Evolutionary conservation across 2,888 invertebrate genomes (phyloP), one percentile per base, ranked within the genome.

Genomic region (Diloba caeruleocephala): DNA sequence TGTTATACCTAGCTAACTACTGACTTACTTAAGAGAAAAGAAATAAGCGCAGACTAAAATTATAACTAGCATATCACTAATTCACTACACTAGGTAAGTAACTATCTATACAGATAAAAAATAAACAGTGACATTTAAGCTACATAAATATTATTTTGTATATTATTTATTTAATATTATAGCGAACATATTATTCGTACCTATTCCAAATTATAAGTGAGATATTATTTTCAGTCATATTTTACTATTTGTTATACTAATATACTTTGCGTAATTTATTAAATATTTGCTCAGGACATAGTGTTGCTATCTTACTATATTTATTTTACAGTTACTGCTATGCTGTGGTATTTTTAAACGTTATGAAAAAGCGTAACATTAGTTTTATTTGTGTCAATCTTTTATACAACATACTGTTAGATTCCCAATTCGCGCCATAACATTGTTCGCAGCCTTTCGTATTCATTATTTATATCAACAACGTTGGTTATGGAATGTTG

Each of bases 191-290:
- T 12, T 37, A 14, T 39, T 6, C 19, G 6, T 10, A 4, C n/a
- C n/a, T n/a, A 28, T 21, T 17, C 36, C 13, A 44, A 46, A 41
- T 39, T 37, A 5, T 29, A 71, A 52, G 38, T 38, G 42, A 56
- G 46, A 44, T 29, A 37, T n/a, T n/a, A n/a, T 19, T 7, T 53
- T 71, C 67, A 67, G 67, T 67, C 72, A 39, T 48, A 29, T 29
- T 48, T 25, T 29, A 49, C 50, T 21, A 13, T 21, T n/a, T n/a
- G 21, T n/a, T 13, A 26, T 38, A 33, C 25, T 65, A 34, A 63
- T 45, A 34, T 26, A 53, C 39, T 55, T 61, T 61, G 46, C 55
- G 44, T 39, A 25, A 32, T 23, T 21, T 36, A 38, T 60, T 17
- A 51, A 29, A 12, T n/a, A n/a, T n/a, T 37, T 28, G 59, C 21